A percentile compares a stretch with the other conserved stretches of the same genome.
These are phyloP conservation scores for Excalfactoria chinensis DNA, from an alignment of 2,113 vertebrate genomes.

Conservation along the genomic window DNA sequence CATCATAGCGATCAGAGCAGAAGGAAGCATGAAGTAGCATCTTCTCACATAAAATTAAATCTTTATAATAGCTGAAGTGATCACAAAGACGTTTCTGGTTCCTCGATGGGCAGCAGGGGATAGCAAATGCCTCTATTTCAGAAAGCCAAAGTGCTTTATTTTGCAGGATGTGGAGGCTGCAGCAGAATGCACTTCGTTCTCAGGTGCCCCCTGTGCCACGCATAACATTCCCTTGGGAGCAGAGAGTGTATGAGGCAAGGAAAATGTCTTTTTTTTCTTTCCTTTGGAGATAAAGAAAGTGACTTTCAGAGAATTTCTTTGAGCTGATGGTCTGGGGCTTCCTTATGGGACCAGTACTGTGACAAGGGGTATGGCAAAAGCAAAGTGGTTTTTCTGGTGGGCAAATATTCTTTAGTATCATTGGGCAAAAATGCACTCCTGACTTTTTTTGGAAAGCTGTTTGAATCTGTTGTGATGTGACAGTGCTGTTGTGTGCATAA, in stretches of 20 bases:
- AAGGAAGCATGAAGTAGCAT: not conserved
- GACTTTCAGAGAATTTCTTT: not conserved
- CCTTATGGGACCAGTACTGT: not conserved
- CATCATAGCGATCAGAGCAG: not conserved
- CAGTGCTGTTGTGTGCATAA: not conserved
- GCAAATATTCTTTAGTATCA: not conserved
- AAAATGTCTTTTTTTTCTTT: not conserved
- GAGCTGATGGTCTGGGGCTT: not conserved
- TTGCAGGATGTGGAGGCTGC: not conserved
- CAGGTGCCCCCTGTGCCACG: too few relatives aligned
- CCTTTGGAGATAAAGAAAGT: not conserved
- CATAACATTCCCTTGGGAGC: fast-evolving
- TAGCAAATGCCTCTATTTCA: not conserved
- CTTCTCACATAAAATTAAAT: not conserved
- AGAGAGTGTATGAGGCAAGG: not conserved
- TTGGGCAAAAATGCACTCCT: not conserved
- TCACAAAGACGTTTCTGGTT: not conserved
- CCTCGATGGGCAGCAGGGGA: not conserved
- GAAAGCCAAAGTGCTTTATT: not conserved
- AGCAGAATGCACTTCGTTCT: not conserved
- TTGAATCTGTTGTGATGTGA: not conserved
- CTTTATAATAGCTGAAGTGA: not conserved
- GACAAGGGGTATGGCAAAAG: not conserved
- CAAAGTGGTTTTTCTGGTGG: not conserved
- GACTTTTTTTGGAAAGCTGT: not conserved